Evolutionary conservation across 2,113 vertebrate species (phyloP), one percentile per base, ranked within the genome.

Genomic region (Cisticola juncidis): DNA sequence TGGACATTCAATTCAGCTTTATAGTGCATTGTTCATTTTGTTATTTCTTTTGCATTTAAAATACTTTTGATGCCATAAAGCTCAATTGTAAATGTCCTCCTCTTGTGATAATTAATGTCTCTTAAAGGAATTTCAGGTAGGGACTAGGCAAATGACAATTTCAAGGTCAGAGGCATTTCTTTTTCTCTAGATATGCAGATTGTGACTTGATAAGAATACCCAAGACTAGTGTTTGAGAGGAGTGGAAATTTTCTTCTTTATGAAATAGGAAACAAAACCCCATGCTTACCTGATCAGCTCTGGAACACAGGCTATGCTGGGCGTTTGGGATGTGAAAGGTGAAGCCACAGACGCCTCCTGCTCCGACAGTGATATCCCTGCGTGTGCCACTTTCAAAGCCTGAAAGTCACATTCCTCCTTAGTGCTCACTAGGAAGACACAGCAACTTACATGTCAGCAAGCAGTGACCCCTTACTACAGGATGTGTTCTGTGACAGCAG

Each of bases 331-430:
- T 38, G 98, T 98, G 85, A 98, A 98, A 45, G 98, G 98, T 8
- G 98, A 98, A 78, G 98, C 98, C 95, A 98, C 98, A 25, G 98
- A 98, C 0, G 98, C 98, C 81, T 98, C 98, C 87, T 98, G 98
- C 86, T 98, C 97, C 2, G 98, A 98, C 90, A 98, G 86, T 3
- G 98, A 98, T 96, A 98, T 97, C 83, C 98, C 98, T 44, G 97
- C 98, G 6, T 98, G 98, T 24, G 98, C 98, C 96, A 97, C 97
- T 94, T 98, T 98, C 97, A 98, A 91, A 93, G 98, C 98, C 98
- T 98, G 96, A 48, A 98, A 98, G 58, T 44, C 65, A 97, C 85
- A 96, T 74, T 80, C 56, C 60, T 58, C 44, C 22, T 97, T 89
- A 96, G n/a, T 47, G 45, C 45, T 42, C 48, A 33, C 36, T 71